Evolutionary conservation across 2,113 vertebrate genomes (phyloP).

Genomic region (Polypterus senegalus): DNA sequence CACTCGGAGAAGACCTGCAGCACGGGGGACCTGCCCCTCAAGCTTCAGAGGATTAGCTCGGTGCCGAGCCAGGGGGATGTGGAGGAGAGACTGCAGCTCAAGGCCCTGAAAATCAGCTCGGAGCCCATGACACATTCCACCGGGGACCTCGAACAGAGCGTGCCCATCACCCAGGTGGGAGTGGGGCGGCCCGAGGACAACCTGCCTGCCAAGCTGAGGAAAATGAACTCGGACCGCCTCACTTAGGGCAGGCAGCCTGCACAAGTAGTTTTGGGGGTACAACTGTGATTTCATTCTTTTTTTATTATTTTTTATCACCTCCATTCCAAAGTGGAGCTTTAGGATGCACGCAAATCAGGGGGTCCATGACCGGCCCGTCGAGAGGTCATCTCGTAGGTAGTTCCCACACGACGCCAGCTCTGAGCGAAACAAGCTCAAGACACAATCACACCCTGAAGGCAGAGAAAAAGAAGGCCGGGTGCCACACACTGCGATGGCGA

Average conservation of each 20-base stretch:
- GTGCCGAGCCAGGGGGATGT: constrained; percentile 40
- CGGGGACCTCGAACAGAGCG: constrained; percentile 46
- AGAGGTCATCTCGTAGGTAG: too few species aligned
- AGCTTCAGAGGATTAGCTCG: constrained; percentile 51
- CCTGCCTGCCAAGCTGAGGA: constrained; percentile 53
- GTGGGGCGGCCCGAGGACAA: constrained; percentile 48
- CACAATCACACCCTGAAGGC: too few species aligned
- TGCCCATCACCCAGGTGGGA: constrained; percentile 25
- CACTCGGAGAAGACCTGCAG: constrained; percentile 52
- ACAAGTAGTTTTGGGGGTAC: too few species aligned
- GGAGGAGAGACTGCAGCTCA: constrained; percentile 45
- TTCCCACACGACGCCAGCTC: too few species aligned
- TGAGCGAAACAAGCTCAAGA: too few species aligned
- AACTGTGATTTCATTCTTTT: too few species aligned
- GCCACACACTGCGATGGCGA: too few species aligned
- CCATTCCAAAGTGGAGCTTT: too few species aligned
- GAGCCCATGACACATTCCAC: constrained; percentile 56
- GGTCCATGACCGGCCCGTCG: too few species aligned
- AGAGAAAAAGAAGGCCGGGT: too few species aligned
- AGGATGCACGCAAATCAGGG: too few species aligned
- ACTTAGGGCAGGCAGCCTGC: constrained; percentile 17
- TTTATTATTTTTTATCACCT: too few species aligned
- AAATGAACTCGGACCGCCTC: constrained; percentile 51
- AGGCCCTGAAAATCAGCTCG: constrained; percentile 40
- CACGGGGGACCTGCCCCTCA: constrained; percentile 55